Base-by-base conservation (phyloP, 2,113 vertebrate genomes). In the human region DNA sequence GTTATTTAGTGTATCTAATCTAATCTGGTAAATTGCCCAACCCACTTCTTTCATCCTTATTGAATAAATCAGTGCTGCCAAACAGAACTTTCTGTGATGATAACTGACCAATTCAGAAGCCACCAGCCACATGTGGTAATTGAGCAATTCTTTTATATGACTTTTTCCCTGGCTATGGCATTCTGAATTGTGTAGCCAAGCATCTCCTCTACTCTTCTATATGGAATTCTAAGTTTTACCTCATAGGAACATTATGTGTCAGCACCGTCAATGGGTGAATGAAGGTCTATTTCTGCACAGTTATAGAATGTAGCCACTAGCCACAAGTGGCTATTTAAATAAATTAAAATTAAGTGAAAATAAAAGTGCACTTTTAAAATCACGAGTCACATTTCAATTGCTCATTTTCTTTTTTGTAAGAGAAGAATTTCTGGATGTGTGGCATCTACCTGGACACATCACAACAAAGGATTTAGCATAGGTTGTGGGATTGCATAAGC, bases 381-480 rank as follows among this genome's bases (percentile, higher is more conserved):
- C 61, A 64, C 0, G 2, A 64, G 61, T 64, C 61, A 64, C 27
- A 64, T 64, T 64, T 64, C 61, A 64, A 32, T 55, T 55, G 45
- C 43, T 89, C 18, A 45, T 38, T 50, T 40, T 75, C 25, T 18
- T 93, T 75, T 57, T n/a, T 45, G 9, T 55, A 38, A 84, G 81
- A 85, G 27, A 84, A 83, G 40, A 52, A 88, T 89, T 94, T 73
- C 73, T 52, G 23, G 30, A 89, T 93, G 10, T 89, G 32, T 82
- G 40, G 18, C 73, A 35, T 90, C n/a, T 32, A 96, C 59, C 78
- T 93, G 52, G 45, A 78, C 38, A 64, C 4, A 7, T 93, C 38
- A 85, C 45, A 96, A 52, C 59, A 94, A 89, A 90, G 25, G 61
- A 72, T 48, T 81, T 73, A 96, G 35, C 64, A 57, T 43, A 64